Evolutionary conservation across 2,888 invertebrate species (phyloP), one percentile per base, ranked within the genome.

Genomic region (Cyaniris semiargus): DNA sequence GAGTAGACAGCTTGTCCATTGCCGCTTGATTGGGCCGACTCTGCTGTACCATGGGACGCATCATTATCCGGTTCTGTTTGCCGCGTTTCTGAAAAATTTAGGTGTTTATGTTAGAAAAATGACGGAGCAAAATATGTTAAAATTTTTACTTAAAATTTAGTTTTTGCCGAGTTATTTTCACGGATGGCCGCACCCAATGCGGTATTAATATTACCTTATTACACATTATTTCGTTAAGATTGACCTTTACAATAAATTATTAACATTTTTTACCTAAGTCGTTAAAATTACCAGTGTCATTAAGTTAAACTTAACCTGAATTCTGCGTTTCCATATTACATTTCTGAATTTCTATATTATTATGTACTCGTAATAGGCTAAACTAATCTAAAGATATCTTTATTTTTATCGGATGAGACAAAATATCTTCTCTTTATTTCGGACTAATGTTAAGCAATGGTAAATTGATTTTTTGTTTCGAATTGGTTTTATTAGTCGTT

Each of bases 21-120:
- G 91, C 90, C 8, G 89, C 85, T 82, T 89, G 89, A 82, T 88
- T 90, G 3, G 92, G 89, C 1, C 90, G 87, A 77, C 84, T 84
- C 3, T 81, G 82, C 13, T 90, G 88, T 0, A 88, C 86, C 78
- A 88, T 84, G 0, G 93, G 94, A 60, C 92, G 88, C 90, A 91
- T 91, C 89, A 90, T 94, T 70, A 94, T 90, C 56, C 94, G 85
- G 82, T 94, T 94, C 79, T 93, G 93, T 80, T 94, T 94, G 76
- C 93, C 93, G 56, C 94, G 91, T 89, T 94, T 94, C 94, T 94
- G 92, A 60, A 93, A 93, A 78, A 27, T 18, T 8, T 53, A 71
- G 70, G 21, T 75, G 18, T 60, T 23, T 18, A 6, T 66, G 1
- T 66, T 10, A 60, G 60, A 4, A 21, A 44, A 44, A 38, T 38